These are phyloP conservation scores for Heliconius ismenius DNA, from an alignment of 2,888 invertebrate genomes.

Conservation along the genomic window DNA sequence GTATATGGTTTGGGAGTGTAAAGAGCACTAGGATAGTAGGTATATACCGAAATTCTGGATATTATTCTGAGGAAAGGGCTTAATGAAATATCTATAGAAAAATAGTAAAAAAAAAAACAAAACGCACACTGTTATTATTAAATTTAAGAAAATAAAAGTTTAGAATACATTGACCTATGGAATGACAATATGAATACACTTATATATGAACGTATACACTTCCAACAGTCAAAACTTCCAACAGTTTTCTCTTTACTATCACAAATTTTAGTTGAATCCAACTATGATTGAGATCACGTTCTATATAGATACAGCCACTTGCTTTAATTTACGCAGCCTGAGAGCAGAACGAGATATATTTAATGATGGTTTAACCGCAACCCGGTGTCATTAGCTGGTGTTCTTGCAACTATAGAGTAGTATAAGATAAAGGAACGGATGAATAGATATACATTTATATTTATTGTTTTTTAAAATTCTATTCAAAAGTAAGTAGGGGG, in stretches of 20 bases:
- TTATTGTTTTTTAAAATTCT: too few relatives aligned
- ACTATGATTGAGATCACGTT: constrained; percentile 80
- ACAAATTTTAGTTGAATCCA: constrained; percentile 46
- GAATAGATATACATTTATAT: neutral
- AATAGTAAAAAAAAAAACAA: too few relatives aligned
- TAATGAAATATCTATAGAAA: neutral
- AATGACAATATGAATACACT: too few relatives aligned
- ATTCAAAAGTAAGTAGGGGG: too few relatives aligned
- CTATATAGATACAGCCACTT: constrained; percentile 66
- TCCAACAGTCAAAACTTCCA: neutral
- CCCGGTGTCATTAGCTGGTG: constrained; percentile 73
- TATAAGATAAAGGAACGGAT: constrained; percentile 43
- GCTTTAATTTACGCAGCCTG: constrained; percentile 67
- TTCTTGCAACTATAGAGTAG: constrained; percentile 61
- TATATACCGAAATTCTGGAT: too few relatives aligned
- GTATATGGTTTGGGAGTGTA: too few relatives aligned
- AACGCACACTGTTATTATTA: too few relatives aligned
- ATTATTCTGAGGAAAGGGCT: neutral
- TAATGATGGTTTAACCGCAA: constrained; percentile 77
- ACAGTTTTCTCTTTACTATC: neutral
- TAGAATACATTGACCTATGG: too few relatives aligned
- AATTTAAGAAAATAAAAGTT: too few relatives aligned
- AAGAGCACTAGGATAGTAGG: too few relatives aligned
- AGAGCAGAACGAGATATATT: constrained; percentile 72
- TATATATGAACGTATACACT: too few relatives aligned